A percentile compares a stretch with the other conserved stretches of the same genome.
Evolutionary conservation across 2,888 invertebrate species (phyloP).

Genomic region (Alviniconcha strummeri): DNA sequence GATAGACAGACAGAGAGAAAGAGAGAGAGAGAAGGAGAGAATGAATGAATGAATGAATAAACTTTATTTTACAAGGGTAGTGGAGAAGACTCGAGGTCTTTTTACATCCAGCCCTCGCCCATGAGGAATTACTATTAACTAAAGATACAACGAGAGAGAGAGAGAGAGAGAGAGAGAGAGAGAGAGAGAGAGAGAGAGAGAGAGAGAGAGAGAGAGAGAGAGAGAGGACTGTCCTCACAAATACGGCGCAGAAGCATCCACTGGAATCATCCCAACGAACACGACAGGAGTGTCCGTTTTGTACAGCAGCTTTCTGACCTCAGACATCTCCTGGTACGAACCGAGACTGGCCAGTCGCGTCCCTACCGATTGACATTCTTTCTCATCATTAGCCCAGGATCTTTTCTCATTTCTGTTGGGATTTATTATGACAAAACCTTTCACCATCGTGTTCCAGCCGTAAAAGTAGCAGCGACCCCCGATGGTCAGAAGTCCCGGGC

Average conservation of each 20-base stretch:
- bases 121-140: too few species aligned
- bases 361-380: too few species aligned
- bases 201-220: slow-evolving; percentile 5
- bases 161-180: slow-evolving; percentile 7
- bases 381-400: too few species aligned
- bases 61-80: too few species aligned
- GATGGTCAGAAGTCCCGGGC: background rate
- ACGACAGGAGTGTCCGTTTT: background rate
- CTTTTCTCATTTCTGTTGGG: background rate
- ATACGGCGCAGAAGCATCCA: background rate
- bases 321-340: background rate
- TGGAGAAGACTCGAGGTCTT: too few species aligned
- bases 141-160: too few species aligned
- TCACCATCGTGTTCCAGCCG: background rate
- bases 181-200: slow-evolving; percentile 9
- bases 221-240: background rate
- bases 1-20: background rate
- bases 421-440: background rate
- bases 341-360: background rate
- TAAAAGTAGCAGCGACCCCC: slow-evolving; percentile 9
- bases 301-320: background rate
- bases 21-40: background rate
- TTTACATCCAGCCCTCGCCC: too few species aligned
- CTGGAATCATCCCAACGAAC: background rate
- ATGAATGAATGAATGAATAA: too few species aligned